Evolutionary conservation across 2,797 vertebrate species (phyloP), one percentile per base, ranked within the genome.

Genomic region (Perodicticus potto): DNA sequence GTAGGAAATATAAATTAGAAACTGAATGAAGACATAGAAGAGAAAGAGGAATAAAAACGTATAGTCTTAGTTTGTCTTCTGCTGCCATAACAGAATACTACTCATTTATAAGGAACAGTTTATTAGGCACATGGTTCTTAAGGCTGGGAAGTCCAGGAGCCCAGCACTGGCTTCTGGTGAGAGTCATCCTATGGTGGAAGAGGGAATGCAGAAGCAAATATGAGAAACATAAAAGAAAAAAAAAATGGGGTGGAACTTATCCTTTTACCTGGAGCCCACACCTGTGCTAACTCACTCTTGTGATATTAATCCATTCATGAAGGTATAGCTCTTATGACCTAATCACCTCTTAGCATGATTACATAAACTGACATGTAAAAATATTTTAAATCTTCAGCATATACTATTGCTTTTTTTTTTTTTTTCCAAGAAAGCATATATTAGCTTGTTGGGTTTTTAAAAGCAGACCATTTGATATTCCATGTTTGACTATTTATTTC

Each of bases 391-490:
- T 92, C 40, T 86, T 94, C 72, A 69, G 20, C 40, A 76, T 76
- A 70, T 53, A 27, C 20, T 70, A 43, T 19, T 69, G 6, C 3
- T 40, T 40, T 40, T 40, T 40, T 3, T 37, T 13, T 14, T 27
- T 3, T 7, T 53, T 8, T 5, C 17, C 65, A 89, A 81, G 40
- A 77, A 93, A 90, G 37, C 74, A 57, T 78, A 23, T 82, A 57
- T 82, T 80, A 90, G 40, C 19, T 93, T 93, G 87, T n/a, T 32
- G 8, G 22, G 5, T 40, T 93, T 96, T 90, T 43, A 20, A 95
- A 91, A 93, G 40, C 49, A 61, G 40, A 80, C 16, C 77, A 23
- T 55, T 72, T 69, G 23, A 32, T 87, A 88, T 86, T 53, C 89
- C 16, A 55, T 3, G 25, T 83, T 92, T 90, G 76, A 59, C 23